A percentile compares a stretch with the other conserved stretches of the same genome.
Evolutionary conservation across 2,888 invertebrate species (phyloP).

Genomic region (Aelia acuminata): DNA sequence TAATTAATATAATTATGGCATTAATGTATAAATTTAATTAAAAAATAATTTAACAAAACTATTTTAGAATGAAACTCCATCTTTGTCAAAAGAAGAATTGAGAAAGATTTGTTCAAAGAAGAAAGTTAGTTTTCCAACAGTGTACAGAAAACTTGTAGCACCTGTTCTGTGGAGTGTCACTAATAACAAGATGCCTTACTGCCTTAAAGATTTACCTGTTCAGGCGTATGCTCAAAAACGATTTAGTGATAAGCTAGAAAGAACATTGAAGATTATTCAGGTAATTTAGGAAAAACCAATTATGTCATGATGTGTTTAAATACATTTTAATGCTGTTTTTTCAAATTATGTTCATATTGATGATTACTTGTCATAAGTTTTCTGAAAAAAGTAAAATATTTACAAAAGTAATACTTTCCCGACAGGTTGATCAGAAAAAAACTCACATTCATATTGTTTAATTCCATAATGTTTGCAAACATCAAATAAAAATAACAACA

Average conservation of each 20-base stretch:
- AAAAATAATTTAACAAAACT: background rate
- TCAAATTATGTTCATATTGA: background rate
- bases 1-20: background rate
- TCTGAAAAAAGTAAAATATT: no score
- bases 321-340: background rate
- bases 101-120: background rate
- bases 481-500: no score
- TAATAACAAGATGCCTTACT: background rate
- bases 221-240: conserved; percentile 29
- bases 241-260: conserved; percentile 1
- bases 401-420: no score
- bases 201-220: conserved; percentile 39
- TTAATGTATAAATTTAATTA: background rate
- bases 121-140: conserved; percentile 7
- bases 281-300: no score
- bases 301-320: background rate
- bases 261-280: background rate
- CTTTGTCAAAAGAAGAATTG: background rate
- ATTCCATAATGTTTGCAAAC: no score
- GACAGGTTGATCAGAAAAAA: no score
- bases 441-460: no score
- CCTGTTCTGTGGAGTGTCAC: background rate
- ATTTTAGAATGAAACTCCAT: background rate
- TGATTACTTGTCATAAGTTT: no score
- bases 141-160: conserved; percentile 1